Evolutionary conservation across 2,113 vertebrate species (phyloP), one percentile per base, ranked within the genome.

Genomic region (Engystomops pustulosus): DNA sequence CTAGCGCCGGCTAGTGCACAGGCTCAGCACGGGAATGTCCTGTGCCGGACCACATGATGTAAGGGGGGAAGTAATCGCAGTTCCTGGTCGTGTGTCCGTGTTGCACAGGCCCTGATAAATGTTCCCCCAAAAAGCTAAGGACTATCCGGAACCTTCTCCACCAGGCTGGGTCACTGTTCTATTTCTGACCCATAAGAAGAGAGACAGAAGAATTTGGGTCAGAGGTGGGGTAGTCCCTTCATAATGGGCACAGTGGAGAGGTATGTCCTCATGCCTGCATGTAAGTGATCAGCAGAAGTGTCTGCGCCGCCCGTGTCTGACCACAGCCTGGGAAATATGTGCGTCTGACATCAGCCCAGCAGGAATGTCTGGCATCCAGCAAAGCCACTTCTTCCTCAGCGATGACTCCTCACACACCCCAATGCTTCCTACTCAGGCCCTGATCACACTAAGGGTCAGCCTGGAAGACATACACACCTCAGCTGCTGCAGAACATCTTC

Each of bases 351-450:
- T 72, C 68, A 72, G 49, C 68, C 5, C 41, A 34, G 32, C 49
- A 72, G 67, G 80, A 82, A 82, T 72, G 34, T 82, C 47, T 82
- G 80, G 80, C 68, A 82, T 82, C 80, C 68, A 44, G 36, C 34
- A 53, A 49, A 72, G 80, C 47, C 32, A 53, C 41, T 68, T 80
- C n/a, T 67, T 68, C 44, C 78, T 80, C 60, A 3, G 20, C 78
- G 32, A 68, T 12, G 5, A 12, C 78, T 80, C 18, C 41, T 32
- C 23, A 9, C 23, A 80, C 55, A 67, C 58, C 78, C 58, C 23
- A 49, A 11, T 67, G 30, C 38, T 80, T 44, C 1, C 9, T 75
- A n/a, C n/a, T n/a, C n/a, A n/a, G n/a, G n/a, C n/a, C n/a, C n/a
- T n/a, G n/a, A n/a, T n/a, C n/a, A n/a, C n/a, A n/a, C n/a, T n/a